Conservation (phyloP, 2,113 vertebrate species). For the Corythornis vintsioides region DNA sequence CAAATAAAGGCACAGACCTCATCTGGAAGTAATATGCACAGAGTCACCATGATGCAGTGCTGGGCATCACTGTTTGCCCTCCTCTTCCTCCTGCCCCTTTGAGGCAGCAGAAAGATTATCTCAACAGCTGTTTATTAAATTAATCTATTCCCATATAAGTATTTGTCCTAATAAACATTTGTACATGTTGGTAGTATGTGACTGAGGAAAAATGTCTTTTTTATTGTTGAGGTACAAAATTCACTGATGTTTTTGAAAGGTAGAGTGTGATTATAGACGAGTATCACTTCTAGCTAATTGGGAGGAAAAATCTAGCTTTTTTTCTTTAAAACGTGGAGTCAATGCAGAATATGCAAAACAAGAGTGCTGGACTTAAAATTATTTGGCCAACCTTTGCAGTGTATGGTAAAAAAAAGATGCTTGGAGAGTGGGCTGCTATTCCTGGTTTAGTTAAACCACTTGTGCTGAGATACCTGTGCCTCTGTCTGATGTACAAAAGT, state of each 20-base stretch:
- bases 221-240: not conserved
- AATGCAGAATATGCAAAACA: not conserved
- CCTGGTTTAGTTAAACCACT: not conserved
- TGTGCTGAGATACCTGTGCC: not conserved
- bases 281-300: not conserved
- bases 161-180: not conserved
- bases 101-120: not conserved
- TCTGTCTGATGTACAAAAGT: not conserved
- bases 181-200: not conserved
- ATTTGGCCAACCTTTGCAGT: not conserved
- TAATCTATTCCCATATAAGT: not conserved
- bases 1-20: not conserved
- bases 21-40: not conserved
- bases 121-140: not conserved
- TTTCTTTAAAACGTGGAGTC: not conserved
- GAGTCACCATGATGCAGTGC: not conserved
- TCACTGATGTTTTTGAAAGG: not conserved
- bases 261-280: not conserved
- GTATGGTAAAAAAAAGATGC: slow-evolving; percentile 57
- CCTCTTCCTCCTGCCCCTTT: not conserved
- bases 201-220: not conserved
- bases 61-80: not conserved
- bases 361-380: not conserved
- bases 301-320: not conserved
- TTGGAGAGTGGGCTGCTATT: slow-evolving; percentile 3